These are phyloP conservation scores for Acrossocheilus wenchowensis DNA, from an alignment of 2,797 vertebrate species.

Conservation along the genomic window DNA sequence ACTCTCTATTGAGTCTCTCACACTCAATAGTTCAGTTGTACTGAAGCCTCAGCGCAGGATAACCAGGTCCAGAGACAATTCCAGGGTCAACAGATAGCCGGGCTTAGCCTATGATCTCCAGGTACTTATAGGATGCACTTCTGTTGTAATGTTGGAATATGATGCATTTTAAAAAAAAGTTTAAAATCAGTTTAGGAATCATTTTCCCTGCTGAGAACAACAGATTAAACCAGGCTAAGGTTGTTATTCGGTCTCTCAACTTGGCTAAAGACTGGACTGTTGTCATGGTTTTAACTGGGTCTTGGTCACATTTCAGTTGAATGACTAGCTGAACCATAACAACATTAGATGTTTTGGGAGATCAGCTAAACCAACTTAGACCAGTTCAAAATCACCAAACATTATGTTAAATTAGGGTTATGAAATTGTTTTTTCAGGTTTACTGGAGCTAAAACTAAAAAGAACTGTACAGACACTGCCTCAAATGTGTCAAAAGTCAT, in stretches of 20 bases:
- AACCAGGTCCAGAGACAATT: neutral
- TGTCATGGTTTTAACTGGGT: neutral
- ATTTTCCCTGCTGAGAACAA: neutral
- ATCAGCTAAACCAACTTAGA: neutral
- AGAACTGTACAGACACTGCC: neutral
- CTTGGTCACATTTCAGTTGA: neutral
- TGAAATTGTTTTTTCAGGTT: neutral
- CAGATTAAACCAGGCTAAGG: neutral
- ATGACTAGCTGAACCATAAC: neutral
- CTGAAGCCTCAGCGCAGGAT: neutral
- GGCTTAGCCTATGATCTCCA: neutral
- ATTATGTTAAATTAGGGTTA: neutral
- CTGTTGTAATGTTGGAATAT: neutral
- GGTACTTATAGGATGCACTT: neutral
- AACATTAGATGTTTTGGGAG: neutral
- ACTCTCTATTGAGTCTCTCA: constrained; percentile 3
- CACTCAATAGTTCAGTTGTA: neutral
- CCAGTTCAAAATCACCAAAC: neutral
- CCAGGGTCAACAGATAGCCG: neutral
- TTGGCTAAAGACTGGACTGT: neutral
- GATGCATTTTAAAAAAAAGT: neutral
- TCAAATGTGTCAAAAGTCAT: neutral
- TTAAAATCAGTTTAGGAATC: neutral
- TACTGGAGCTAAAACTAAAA: neutral
- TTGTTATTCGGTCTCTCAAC: neutral